Base-by-base conservation (phyloP, 1,140 invertebrate species). In the Drosophila navojoa region DNA sequence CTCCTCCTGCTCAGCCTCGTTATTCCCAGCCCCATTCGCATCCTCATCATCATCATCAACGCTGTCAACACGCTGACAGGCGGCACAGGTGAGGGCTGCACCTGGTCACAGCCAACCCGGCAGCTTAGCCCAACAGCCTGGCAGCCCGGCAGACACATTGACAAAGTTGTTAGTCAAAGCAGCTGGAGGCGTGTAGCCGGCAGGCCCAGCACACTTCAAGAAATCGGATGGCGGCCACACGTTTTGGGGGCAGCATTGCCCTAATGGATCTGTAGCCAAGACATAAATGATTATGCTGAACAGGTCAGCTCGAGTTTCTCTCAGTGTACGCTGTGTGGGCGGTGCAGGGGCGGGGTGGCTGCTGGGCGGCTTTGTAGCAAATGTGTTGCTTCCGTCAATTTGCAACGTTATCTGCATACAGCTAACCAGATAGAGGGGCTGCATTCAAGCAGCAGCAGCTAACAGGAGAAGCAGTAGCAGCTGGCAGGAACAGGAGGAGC, bases 331-430 rank as follows among this genome's bases (percentile, higher is more conserved):
- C 55, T 7, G 11, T n/a, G 29, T 19, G 13, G n/a, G 19, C 19
- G 11, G 35, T 73, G 19, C 19, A 22, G 68, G 4, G 19, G 19
- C 19, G 7, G 0, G 44, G 29, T 5, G 29, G 54, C 15, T 19
- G 15, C 38, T 32, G 35, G 42, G 32, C 32, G 29, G 19, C 54
- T 57, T 55, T 68, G 38, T 49, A 35, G 70, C 70, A 70, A 67
- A 77, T 84, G 77, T 86, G 77, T 80, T 80, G 77, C 81, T 85
- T 85, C 81, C 81, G 81, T 84, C 77, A 86, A 84, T 84, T 85
- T 77, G 81, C 73, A 82, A 71, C 79, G 66, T 79, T 81, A 81
- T 77, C 81, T 53, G 49, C 42, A 64, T 47, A 61, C 44, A 50
- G 45, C 52, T 38, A 68, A 57, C 59, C 66, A 72, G 62, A 57